Evolutionary conservation across 2,113 vertebrate species (phyloP), one percentile per base, ranked within the genome.

Genomic region (Charina bottae): DNA sequence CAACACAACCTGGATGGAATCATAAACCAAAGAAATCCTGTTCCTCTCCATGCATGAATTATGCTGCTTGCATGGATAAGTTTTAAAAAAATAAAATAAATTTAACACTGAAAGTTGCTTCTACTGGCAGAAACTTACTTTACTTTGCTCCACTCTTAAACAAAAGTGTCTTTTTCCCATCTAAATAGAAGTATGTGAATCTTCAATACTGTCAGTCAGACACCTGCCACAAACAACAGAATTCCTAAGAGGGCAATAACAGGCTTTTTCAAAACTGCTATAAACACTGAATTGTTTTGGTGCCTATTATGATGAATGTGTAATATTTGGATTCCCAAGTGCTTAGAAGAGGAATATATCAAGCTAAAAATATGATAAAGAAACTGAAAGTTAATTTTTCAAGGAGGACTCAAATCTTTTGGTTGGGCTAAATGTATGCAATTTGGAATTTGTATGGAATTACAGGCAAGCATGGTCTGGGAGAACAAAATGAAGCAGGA

Each of bases 291-390:
- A 83, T 94, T 92, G 6, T 68, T 88, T 59, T 46, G 56, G 83
- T 62, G 12, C 19, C 83, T 12, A 33, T 90, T 78, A 10, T 91
- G 93, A 92, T 11, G 49, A 91, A 93, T 92, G 68, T 85, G 87
- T 92, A 93, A 55, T 0, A 0, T 90, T 91, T 86, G 42, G 85
- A 86, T 88, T 91, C 88, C 37, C 0, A 0, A 53, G 54, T 37
- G 0, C 0, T 58, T 55, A 11, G 2, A 78, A 2, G 1, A 26
- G 68, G 54, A 64, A 26, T 85, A 53, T 2, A n/a, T 42, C 26
- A 13, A 62, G 72, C 86, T 88, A 87, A 84, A 92, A 54, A 87
- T 90, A 58, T 28, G 92, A 87, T 54, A 87, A 26, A 78, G 62
- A 8, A 88, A 90, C 56, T 26, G 58, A 11, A 37, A 78, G 37